Percentiles rank a stretch among this genome's conserved stretches.
phyloP scores from a whole-genome alignment of 2,797 vertebrate genomes.

The Pangasius krempfi region DNA sequence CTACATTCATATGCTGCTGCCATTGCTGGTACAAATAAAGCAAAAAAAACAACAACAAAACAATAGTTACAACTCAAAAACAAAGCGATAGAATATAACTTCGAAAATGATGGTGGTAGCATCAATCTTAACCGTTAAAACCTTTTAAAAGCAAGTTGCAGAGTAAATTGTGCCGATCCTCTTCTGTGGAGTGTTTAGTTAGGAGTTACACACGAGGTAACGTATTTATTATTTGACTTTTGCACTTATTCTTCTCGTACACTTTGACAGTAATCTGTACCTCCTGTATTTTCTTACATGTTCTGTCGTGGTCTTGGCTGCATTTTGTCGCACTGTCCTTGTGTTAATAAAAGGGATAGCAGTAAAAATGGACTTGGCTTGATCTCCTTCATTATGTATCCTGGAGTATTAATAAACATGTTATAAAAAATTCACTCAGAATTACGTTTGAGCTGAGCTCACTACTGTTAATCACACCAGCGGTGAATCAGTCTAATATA shows the following conservation, averaged over 20 bases:
- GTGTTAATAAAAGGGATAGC: neutral
- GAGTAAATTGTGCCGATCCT: neutral
- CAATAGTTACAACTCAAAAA: no score
- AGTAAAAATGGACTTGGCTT: neutral
- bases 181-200: neutral
- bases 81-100: no score
- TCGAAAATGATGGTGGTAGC: no score
- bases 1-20: no score
- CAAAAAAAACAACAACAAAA: no score
- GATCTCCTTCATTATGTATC: neutral
- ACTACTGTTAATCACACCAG: slow-evolving; percentile 27
- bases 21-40: no score
- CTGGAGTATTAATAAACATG: neutral
- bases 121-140: no score
- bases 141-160: no score
- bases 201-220: neutral
- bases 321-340: neutral
- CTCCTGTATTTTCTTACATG: neutral
- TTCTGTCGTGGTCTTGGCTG: neutral
- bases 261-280: neutral
- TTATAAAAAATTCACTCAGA: slow-evolving; percentile 21
- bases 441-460: slow-evolving; percentile 12
- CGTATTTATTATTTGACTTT: neutral
- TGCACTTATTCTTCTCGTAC: neutral
- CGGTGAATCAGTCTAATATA: slow-evolving; percentile 59